Conservation (phyloP, 1,140 invertebrate genomes). For the Nylanderia fulva region DNA sequence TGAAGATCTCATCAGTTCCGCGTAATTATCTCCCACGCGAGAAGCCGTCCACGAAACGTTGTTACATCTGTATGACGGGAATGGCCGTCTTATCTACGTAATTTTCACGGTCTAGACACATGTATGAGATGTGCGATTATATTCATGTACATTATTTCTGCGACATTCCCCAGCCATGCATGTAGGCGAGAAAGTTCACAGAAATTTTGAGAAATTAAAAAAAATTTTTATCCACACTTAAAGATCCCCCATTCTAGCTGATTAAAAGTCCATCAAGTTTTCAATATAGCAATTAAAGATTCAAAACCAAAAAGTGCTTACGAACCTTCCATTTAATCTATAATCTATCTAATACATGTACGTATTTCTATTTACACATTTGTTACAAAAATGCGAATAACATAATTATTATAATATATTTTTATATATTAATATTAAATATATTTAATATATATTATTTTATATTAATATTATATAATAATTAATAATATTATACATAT, state of each 20-base stretch:
- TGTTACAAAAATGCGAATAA: not conserved
- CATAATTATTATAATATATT: no score
- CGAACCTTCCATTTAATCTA: not conserved
- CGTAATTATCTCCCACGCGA: slow-evolving; percentile 80
- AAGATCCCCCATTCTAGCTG: slow-evolving; percentile 39
- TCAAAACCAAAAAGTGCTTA: not conserved
- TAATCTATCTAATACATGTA: not conserved
- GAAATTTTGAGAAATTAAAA: slow-evolving; percentile 47
- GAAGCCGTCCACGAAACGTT: slow-evolving; percentile 51
- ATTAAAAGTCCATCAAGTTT: slow-evolving; percentile 47
- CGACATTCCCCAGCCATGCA: no score
- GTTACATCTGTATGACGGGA: slow-evolving; percentile 53
- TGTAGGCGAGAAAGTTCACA: not conserved
- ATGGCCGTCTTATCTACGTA: slow-evolving; percentile 61
- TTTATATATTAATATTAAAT: no score
- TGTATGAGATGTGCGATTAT: not conserved
- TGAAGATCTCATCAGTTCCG: slow-evolving; percentile 81
- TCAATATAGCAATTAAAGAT: not conserved
- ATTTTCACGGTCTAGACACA: slow-evolving; percentile 24
- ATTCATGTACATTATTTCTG: not conserved
- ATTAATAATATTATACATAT: no score
- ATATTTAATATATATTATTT: no score
- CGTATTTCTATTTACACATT: not conserved
- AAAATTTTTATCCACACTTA: slow-evolving; percentile 25
- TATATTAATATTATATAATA: no score